phyloP scores from a whole-genome alignment of 2,797 vertebrate genomes.

The Myotis myotis region DNA sequence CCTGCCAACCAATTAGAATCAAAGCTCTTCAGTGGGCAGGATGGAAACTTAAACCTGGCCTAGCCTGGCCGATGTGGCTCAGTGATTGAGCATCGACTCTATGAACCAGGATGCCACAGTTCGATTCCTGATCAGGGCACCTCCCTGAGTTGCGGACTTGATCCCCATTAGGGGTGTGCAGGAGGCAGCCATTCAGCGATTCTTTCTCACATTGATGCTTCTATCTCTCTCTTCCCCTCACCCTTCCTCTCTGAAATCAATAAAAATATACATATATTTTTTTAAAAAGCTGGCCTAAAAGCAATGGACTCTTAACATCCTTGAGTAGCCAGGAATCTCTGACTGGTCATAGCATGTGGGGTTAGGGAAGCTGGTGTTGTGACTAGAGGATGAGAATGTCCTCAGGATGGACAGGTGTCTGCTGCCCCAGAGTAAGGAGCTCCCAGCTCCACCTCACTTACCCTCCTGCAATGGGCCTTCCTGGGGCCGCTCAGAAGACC shows the following conservation, averaged over 20 bases:
- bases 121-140: too few relatives aligned
- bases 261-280: too few relatives aligned
- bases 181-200: too few relatives aligned
- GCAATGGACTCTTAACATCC: background rate
- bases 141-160: too few relatives aligned
- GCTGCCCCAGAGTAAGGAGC: background rate
- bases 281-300: background rate
- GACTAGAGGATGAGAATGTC: background rate
- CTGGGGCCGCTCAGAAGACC: background rate
- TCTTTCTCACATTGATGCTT: too few relatives aligned
- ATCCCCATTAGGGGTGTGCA: too few relatives aligned
- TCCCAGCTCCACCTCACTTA: background rate
- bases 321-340: background rate
- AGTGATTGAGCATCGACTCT: too few relatives aligned
- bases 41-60: background rate
- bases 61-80: too few relatives aligned
- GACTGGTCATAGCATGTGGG: background rate
- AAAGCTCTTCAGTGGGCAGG: background rate
- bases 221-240: too few relatives aligned
- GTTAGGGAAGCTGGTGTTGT: background rate
- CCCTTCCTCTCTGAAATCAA: too few relatives aligned
- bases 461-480: background rate
- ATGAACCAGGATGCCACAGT: too few relatives aligned
- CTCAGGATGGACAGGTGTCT: background rate
- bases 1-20: background rate